phyloP scores from a whole-genome alignment of 92 coral and sea anemone species.

The Ricordea florida region DNA sequence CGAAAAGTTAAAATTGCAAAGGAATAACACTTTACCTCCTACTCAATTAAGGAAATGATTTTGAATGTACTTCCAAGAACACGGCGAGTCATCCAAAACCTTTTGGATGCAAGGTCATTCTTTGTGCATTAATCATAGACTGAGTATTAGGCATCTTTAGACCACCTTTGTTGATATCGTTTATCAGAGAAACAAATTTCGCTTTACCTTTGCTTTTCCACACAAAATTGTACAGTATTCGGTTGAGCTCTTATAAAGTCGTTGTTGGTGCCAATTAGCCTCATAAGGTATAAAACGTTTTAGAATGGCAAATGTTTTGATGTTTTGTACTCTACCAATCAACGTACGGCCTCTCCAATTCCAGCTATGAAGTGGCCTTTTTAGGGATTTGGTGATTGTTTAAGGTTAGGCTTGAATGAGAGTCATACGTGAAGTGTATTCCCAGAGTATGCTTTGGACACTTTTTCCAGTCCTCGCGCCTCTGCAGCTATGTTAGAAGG shows the following conservation, averaged over 20 bases:
- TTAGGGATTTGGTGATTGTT: constrained; percentile 7
- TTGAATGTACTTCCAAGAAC: too few species aligned
- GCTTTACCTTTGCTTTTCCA: background rate
- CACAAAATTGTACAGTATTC: background rate
- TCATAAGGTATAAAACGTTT: background rate
- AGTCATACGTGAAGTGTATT: too few species aligned
- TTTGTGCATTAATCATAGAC: too few species aligned
- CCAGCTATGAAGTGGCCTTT: background rate
- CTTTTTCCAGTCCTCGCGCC: too few species aligned
- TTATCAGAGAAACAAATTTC: background rate
- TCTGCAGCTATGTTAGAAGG: too few species aligned
- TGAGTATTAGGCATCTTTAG: background rate
- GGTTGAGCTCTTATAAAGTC: background rate
- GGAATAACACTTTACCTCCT: too few species aligned
- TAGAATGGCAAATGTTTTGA: background rate
- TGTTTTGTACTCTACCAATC: background rate
- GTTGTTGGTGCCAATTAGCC: background rate
- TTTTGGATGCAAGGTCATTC: too few species aligned
- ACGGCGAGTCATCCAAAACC: too few species aligned
- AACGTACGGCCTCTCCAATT: background rate
- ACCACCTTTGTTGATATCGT: background rate
- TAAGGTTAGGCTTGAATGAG: too few species aligned
- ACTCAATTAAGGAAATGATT: too few species aligned
- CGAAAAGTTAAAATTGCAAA: too few species aligned
- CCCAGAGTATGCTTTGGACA: too few species aligned